Conservation (phyloP, 2,797 vertebrate species). For the Huso huso region DNA sequence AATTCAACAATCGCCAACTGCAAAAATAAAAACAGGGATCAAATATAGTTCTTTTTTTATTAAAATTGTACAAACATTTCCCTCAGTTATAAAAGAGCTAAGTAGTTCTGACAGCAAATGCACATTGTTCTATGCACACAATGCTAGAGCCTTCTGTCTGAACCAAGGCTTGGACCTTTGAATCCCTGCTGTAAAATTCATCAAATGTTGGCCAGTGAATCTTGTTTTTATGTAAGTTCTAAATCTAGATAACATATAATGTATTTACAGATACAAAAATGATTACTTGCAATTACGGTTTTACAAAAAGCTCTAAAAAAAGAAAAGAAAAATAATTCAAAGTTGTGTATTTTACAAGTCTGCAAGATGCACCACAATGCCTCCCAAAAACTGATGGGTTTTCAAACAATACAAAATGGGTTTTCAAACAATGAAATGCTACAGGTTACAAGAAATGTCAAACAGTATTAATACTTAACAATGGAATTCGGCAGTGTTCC, state of each 20-base stretch:
- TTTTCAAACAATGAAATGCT: constrained; percentile 36
- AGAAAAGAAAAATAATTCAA: constrained; percentile 48
- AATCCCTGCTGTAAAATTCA: constrained; percentile 64
- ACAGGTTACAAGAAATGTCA: constrained; percentile 50
- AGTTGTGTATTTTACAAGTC: constrained; percentile 66
- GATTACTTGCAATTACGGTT: constrained; percentile 59
- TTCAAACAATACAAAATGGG: constrained; percentile 20
- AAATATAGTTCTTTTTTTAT: constrained; percentile 84
- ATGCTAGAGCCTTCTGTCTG: constrained; percentile 59
- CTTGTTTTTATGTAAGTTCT: constrained; percentile 57
- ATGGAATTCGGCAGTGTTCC: constrained; percentile 72
- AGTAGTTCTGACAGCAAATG: constrained; percentile 77
- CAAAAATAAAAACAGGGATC: constrained; percentile 23
- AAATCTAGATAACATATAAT: constrained; percentile 77
- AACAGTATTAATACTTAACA: constrained; percentile 61
- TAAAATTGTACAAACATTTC: constrained; percentile 97
- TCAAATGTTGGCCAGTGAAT: constrained; percentile 63
- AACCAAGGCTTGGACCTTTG: constrained; percentile 56
- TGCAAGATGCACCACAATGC: constrained; percentile 52
- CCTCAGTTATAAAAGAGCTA: constrained; percentile 92
- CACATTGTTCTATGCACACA: constrained; percentile 58
- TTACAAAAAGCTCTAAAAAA: constrained; percentile 46
- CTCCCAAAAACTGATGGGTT: constrained; percentile 47
- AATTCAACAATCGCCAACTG: neutral
- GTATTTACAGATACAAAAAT: constrained; percentile 81